Evolutionary conservation across 1,140 invertebrate genomes (phyloP).

Genomic region (Zaprionus capensis): DNA sequence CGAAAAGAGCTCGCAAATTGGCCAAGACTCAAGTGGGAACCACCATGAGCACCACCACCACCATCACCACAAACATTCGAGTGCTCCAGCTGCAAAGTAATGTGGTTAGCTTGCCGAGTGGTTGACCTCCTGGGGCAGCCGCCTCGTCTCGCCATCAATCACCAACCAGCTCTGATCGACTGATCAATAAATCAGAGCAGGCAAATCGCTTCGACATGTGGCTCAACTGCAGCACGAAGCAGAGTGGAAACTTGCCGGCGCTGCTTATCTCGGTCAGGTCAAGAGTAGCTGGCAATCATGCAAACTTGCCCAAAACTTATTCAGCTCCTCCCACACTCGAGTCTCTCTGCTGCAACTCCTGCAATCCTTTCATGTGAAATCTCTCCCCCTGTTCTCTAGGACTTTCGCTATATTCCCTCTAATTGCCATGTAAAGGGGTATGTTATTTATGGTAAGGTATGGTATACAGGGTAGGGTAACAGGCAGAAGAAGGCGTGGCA

Average conservation of each 20-base stretch:
- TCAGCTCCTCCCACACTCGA: background rate
- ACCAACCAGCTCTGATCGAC: background rate
- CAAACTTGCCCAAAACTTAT: constrained; percentile 19
- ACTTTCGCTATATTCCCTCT: too few relatives aligned
- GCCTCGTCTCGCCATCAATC: background rate
- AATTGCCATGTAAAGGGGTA: too few relatives aligned
- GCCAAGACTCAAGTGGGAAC: background rate
- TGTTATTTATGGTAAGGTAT: too few relatives aligned
- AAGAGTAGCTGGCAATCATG: constrained; percentile 6
- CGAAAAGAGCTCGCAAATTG: constrained; percentile 30
- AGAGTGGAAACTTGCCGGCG: background rate
- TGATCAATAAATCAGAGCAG: constrained; percentile 32
- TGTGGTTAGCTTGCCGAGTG: constrained; percentile 1
- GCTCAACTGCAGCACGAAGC: background rate
- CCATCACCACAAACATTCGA: background rate
- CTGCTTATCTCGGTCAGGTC: constrained; percentile 18
- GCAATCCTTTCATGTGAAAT: background rate
- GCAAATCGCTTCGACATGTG: constrained; percentile 11
- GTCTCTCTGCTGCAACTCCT: background rate
- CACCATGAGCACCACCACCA: background rate
- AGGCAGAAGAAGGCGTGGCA: too few relatives aligned
- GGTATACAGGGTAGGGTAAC: too few relatives aligned
- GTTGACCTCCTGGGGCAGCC: background rate
- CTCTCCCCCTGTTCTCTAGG: too few relatives aligned
- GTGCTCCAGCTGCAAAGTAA: background rate